Conservation (phyloP, 2,113 vertebrate species). For the mouse (Mus musculus) region DNA sequence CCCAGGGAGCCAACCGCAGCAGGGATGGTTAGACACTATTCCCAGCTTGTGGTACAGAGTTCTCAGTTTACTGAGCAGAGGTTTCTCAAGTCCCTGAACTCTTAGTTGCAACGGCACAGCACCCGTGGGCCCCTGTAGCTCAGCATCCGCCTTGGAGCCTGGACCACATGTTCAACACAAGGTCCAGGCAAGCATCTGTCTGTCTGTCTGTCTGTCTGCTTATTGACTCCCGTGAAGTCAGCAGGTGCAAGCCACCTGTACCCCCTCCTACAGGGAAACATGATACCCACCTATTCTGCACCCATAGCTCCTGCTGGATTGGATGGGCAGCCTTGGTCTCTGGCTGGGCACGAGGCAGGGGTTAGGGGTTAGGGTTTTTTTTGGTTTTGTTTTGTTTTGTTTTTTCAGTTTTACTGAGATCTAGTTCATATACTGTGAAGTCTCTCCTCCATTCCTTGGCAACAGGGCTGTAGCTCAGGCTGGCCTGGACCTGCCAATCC, state of each 20-base stretch:
- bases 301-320: not conserved
- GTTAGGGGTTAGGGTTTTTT: not conserved
- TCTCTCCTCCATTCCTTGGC: not conserved
- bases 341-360: not conserved
- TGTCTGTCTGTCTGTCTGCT: not conserved
- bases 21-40: not conserved
- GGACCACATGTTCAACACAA: not conserved
- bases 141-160: no score
- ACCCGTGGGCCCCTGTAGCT: not conserved
- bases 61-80: not conserved
- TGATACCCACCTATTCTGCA: no score
- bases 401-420: not conserved
- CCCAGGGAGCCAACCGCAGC: no score
- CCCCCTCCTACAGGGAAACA: not conserved
- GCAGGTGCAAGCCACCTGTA: not conserved
- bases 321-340: not conserved
- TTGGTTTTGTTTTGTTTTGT: no score
- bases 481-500: not conserved
- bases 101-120: fast-evolving
- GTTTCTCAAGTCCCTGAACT: not conserved
- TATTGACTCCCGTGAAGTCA: not conserved
- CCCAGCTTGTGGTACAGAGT: not conserved
- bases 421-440: not conserved
- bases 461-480: not conserved
- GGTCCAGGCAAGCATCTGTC: not conserved